Conservation (phyloP, 2,888 invertebrate species). For the Thereva unica region DNA sequence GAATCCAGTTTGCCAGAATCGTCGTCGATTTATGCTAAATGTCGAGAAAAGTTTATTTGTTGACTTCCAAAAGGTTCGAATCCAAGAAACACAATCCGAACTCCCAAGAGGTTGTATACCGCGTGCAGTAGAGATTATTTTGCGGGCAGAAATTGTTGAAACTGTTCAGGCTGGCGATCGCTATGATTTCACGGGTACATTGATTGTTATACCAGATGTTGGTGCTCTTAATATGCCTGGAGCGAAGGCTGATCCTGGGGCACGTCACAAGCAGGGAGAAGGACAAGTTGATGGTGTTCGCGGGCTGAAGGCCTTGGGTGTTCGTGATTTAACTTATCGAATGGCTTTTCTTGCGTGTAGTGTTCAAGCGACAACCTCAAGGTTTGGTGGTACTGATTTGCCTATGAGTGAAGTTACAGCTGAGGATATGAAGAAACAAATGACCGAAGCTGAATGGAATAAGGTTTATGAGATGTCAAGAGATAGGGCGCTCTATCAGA, state of each 20-base stretch:
- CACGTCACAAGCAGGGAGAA: constrained; percentile 72
- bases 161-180: constrained; percentile 77
- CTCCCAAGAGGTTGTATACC: constrained; percentile 96
- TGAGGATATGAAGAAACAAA: constrained; percentile 89
- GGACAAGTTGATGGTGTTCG: constrained; percentile 83
- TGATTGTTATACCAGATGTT: constrained; percentile 98
- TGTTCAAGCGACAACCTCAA: constrained; percentile 81
- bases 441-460: constrained; percentile 93
- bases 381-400: constrained; percentile 85
- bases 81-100: constrained; percentile 98
- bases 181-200: constrained; percentile 92
- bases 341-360: constrained; percentile 95
- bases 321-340: constrained; percentile 79
- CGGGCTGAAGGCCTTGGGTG: constrained; percentile 80
- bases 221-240: constrained; percentile 84
- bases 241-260: constrained; percentile 79
- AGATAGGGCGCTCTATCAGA: constrained; percentile 86
- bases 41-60: constrained; percentile 93
- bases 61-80: constrained; percentile 96
- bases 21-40: constrained; percentile 86
- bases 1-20: constrained; percentile 94
- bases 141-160: constrained; percentile 95
- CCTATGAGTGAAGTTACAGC: constrained; percentile 87
- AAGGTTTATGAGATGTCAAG: constrained; percentile 96
- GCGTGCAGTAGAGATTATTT: constrained; percentile 89